Percentiles rank a stretch among this genome's conserved stretches.
Conservation (phyloP, 1,140 invertebrate species). For the Drosophila erecta region DNA sequence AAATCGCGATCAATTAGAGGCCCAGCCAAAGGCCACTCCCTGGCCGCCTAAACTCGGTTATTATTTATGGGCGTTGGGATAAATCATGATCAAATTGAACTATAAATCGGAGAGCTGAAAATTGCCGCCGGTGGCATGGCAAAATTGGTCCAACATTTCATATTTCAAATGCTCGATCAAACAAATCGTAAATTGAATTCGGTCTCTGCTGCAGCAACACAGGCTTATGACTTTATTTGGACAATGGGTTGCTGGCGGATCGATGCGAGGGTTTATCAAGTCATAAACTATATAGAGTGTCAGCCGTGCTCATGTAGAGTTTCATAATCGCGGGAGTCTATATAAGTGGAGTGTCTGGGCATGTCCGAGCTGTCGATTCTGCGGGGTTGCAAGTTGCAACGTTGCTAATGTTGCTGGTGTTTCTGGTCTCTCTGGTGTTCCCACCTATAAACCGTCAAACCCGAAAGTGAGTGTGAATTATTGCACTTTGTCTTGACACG, state of each 20-base stretch:
- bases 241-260: conserved; percentile 37
- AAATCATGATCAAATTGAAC: conserved; percentile 73
- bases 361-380: conserved; percentile 52
- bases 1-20: conserved; percentile 25
- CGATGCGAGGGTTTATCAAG: conserved; percentile 56
- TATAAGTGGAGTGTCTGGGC: conserved; percentile 43
- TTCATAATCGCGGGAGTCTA: conserved; percentile 65
- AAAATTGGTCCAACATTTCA: conserved; percentile 68
- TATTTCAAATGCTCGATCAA: conserved; percentile 61
- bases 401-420: conserved; percentile 5
- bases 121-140: conserved; percentile 56
- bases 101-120: conserved; percentile 63
- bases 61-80: conserved; percentile 72
- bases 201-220: neutral
- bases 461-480: conserved; percentile 79
- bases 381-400: neutral
- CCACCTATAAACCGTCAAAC: conserved; percentile 66
- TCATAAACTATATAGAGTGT: conserved; percentile 70
- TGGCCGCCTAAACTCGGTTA: conserved; percentile 32
- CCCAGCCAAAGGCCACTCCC: conserved; percentile 33
- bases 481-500: conserved; percentile 77
- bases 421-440: conserved; percentile 32
- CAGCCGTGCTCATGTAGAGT: conserved; percentile 66
- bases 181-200: conserved; percentile 70
- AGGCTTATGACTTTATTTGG: conserved; percentile 57